Conservation (phyloP, 2,797 vertebrate species). For the Pangasius mekongensis region DNA sequence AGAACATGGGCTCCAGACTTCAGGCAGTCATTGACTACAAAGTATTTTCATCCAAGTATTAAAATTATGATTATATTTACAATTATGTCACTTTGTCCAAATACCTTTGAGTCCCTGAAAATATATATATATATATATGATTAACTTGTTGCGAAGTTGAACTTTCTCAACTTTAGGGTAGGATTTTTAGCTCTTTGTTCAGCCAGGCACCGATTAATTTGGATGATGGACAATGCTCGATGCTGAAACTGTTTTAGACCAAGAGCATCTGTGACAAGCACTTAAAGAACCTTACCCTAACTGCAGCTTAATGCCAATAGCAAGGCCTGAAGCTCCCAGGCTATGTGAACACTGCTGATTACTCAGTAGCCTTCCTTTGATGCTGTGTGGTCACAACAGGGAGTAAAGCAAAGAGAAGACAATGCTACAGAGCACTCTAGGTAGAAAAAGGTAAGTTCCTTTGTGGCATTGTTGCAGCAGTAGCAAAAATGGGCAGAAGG, state of each 20-base stretch:
- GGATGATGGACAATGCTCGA: background rate
- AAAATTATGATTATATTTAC: too few relatives aligned
- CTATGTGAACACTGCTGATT: background rate
- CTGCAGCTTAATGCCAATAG: background rate
- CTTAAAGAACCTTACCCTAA: background rate
- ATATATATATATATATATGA: background rate
- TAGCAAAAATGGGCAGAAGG: background rate
- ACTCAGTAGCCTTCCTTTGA: background rate
- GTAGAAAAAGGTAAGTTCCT: background rate
- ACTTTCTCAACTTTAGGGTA: background rate
- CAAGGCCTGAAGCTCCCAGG: background rate
- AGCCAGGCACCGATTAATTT: background rate
- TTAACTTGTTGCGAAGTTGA: background rate
- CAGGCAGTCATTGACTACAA: too few relatives aligned
- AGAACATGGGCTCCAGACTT: too few relatives aligned
- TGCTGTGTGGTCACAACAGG: background rate
- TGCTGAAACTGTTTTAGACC: background rate
- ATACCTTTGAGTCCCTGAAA: too few relatives aligned
- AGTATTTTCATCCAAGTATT: too few relatives aligned
- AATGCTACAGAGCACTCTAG: background rate
- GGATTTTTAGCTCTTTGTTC: background rate
- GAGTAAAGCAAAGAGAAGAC: background rate
- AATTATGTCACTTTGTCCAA: too few relatives aligned
- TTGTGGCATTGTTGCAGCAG: background rate
- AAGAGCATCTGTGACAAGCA: background rate